Evolutionary conservation across 2,888 invertebrate species (phyloP).

Genomic region (Amblyteles armatorius): DNA sequence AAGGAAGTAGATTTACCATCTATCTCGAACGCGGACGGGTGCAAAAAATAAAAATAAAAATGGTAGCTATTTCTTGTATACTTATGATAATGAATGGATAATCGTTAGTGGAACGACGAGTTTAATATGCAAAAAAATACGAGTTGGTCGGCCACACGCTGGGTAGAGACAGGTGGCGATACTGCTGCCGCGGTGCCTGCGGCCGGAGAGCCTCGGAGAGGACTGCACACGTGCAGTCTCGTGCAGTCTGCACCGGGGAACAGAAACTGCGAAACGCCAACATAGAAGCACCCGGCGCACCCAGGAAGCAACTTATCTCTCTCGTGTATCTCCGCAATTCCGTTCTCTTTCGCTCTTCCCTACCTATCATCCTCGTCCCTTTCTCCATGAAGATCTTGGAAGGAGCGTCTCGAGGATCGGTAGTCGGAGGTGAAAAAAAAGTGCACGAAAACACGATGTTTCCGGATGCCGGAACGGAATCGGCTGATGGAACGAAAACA

Average conservation of each 20-base stretch:
- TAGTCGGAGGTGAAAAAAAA: background rate
- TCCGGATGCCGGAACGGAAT: background rate
- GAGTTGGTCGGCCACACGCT: slow-evolving; percentile 29
- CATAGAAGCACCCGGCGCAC: slow-evolving; percentile 63
- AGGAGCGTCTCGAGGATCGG: background rate
- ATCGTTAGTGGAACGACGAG: slow-evolving; percentile 42
- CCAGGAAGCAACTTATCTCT: slow-evolving; percentile 74
- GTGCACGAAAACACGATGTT: background rate
- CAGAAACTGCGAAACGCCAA: slow-evolving; percentile 41
- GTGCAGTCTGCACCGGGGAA: slow-evolving; percentile 5
- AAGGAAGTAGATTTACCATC: background rate
- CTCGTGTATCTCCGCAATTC: slow-evolving; percentile 67
- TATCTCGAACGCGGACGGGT: background rate
- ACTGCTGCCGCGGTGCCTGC: slow-evolving; percentile 19
- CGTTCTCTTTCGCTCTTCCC: slow-evolving; percentile 4
- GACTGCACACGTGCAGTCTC: slow-evolving; percentile 47
- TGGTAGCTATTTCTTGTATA: slow-evolving; percentile 20
- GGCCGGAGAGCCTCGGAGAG: slow-evolving; percentile 39
- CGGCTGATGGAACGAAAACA: background rate
- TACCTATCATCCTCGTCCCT: background rate
- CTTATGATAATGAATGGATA: slow-evolving; percentile 46
- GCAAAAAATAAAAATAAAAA: slow-evolving; percentile 1
- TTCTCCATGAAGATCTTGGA: background rate
- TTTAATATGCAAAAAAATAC: slow-evolving; percentile 58
- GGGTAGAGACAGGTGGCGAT: slow-evolving; percentile 48